Percentiles rank a stretch among this genome's conserved stretches.
Conservation (phyloP, 2,888 invertebrate species). For the Agrochola lota region DNA sequence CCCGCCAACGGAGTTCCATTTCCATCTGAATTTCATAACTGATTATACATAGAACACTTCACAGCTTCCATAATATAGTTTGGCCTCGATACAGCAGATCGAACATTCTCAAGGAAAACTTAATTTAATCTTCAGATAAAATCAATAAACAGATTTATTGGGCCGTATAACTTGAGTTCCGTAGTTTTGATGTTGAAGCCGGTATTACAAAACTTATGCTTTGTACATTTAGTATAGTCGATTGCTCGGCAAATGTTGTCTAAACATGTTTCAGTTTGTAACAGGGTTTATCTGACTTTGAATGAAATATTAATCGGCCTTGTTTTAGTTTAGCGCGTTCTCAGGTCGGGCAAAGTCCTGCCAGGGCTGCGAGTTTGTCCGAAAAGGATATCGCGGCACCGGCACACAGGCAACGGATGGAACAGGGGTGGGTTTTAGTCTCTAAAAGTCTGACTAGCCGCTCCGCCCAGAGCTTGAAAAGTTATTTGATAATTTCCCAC, state of each 20-base stretch:
- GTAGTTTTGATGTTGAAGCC: constrained; percentile 43
- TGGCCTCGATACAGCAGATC: constrained; percentile 18
- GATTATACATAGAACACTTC: constrained; percentile 21
- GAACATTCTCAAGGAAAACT: constrained; percentile 31
- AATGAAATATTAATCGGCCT: constrained; percentile 6
- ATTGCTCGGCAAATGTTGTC: constrained; percentile 20
- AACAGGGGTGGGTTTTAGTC: no score
- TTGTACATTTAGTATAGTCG: constrained; percentile 20
- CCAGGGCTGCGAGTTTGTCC: no score
- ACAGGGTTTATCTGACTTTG: background rate
- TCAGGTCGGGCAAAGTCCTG: no score
- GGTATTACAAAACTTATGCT: constrained; percentile 23
- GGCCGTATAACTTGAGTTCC: constrained; percentile 33
- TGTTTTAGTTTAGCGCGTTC: background rate
- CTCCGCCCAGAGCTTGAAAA: no score
- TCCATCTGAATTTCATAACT: constrained; percentile 31
- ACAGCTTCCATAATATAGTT: background rate
- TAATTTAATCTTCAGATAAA: constrained; percentile 34
- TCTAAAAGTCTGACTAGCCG: no score
- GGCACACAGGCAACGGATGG: no score
- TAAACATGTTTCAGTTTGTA: background rate
- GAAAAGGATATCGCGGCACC: no score
- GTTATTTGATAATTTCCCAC: no score
- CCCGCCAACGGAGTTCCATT: constrained; percentile 1
- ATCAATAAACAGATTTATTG: constrained; percentile 51